These are phyloP conservation scores for Drosophila littoralis DNA, from an alignment of 1,140 invertebrate genomes.

Conservation along the genomic window DNA sequence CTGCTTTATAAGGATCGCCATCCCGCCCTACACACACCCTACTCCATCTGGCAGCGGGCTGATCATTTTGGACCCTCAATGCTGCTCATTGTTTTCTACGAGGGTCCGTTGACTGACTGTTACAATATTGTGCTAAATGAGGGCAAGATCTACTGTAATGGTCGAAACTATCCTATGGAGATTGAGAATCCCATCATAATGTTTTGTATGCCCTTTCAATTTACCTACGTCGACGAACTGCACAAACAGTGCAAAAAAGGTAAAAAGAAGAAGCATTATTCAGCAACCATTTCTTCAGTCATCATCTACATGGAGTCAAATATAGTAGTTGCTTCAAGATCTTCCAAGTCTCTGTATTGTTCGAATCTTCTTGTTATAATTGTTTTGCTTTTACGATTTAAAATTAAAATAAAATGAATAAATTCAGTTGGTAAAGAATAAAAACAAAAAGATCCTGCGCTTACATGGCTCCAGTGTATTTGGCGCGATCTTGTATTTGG, in stretches of 20 bases:
- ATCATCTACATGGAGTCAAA: conserved; percentile 49
- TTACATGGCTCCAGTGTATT: neutral
- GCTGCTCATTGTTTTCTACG: conserved; percentile 61
- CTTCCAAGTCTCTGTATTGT: conserved; percentile 2
- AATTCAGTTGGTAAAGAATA: conserved; percentile 31
- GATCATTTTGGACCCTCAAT: conserved; percentile 41
- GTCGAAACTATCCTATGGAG: conserved; percentile 38
- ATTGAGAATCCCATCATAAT: neutral
- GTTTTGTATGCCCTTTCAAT: conserved; percentile 58
- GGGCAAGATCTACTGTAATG: conserved; percentile 56
- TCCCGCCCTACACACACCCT: conserved; percentile 50
- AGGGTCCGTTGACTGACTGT: conserved; percentile 56
- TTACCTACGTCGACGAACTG: conserved; percentile 51
- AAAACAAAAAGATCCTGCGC: neutral
- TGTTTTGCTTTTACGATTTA: conserved; percentile 33
- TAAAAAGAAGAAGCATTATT: neutral
- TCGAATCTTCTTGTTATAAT: conserved; percentile 16
- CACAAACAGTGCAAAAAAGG: conserved; percentile 29
- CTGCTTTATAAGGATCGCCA: conserved; percentile 60
- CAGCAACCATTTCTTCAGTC: conserved; percentile 26
- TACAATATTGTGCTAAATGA: conserved; percentile 45
- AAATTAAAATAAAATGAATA: conserved; percentile 13
- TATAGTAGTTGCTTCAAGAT: conserved; percentile 8
- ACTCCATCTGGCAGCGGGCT: conserved; percentile 58
- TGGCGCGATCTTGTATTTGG: no score